Percentiles rank a stretch among this genome's conserved stretches.
These are phyloP conservation scores for Glareola pratincola DNA, from an alignment of 2,113 vertebrate genomes.

Conservation along the genomic window DNA sequence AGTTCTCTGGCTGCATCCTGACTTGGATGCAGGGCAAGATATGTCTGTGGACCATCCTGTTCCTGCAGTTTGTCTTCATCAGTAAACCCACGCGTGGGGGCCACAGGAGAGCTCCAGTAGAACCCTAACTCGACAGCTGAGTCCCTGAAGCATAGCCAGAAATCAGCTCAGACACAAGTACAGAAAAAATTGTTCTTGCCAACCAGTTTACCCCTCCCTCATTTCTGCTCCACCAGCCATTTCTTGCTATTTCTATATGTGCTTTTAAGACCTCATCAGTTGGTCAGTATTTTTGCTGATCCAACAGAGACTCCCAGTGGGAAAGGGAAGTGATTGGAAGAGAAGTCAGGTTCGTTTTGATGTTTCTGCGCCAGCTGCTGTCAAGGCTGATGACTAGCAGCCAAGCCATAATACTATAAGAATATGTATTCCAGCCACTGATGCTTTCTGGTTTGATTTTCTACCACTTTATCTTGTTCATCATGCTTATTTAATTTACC, in stretches of 20 bases:
- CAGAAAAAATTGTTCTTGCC: not conserved
- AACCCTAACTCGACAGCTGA: not conserved
- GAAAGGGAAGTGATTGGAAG: not conserved
- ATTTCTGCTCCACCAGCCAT: not conserved
- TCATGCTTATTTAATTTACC: not conserved
- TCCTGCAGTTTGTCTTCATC: not conserved
- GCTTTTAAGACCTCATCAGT: not conserved
- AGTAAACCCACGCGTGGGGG: not conserved
- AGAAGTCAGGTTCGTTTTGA: not conserved
- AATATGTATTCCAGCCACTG: not conserved
- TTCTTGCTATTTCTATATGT: not conserved
- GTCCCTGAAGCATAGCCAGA: not conserved
- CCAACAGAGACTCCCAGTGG: constrained; percentile 22
- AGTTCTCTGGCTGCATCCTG: not conserved
- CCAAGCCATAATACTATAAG: not conserved
- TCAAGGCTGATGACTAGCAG: not conserved
- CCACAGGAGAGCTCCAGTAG: not conserved
- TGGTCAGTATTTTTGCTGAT: constrained; percentile 12
- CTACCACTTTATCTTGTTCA: not conserved
- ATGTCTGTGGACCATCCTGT: not conserved
- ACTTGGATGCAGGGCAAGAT: fast-evolving
- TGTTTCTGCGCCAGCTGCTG: not conserved
- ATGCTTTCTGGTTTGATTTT: not conserved
- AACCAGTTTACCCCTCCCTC: not conserved
- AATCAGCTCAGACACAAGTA: not conserved